Evolutionary conservation across 2,888 invertebrate genomes (phyloP).

Genomic region (Sipunculus nudus): DNA sequence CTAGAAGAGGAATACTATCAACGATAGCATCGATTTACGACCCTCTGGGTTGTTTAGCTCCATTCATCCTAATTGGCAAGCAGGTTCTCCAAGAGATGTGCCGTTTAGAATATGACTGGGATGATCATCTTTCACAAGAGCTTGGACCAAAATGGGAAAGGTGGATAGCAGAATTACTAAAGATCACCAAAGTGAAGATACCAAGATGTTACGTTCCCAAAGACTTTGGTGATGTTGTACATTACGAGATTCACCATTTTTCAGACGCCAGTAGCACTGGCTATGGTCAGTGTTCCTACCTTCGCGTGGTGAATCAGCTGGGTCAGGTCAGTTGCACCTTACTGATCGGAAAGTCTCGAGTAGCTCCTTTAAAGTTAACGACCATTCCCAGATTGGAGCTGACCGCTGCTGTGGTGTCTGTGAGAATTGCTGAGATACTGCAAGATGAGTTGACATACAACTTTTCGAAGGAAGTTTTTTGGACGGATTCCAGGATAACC

Average conservation of each 20-base stretch:
- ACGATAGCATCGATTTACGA: too few relatives aligned
- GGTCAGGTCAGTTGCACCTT: not conserved
- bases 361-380: not conserved
- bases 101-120: too few relatives aligned
- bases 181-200: too few relatives aligned
- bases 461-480: not conserved
- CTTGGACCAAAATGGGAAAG: too few relatives aligned
- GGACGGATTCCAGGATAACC: not conserved
- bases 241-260: conserved; percentile 3
- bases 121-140: too few relatives aligned
- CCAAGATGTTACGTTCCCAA: too few relatives aligned
- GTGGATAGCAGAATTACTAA: too few relatives aligned
- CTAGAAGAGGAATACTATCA: too few relatives aligned
- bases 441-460: not conserved
- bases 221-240: not conserved
- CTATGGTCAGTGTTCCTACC: conserved; percentile 2
- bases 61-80: too few relatives aligned
- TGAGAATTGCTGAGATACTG: not conserved
- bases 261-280: conserved; percentile 6
- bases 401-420: conserved; percentile 5
- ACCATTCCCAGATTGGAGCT: conserved; percentile 7
- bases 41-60: too few relatives aligned
- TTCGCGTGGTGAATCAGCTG: not conserved
- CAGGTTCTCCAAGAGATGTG: too few relatives aligned
- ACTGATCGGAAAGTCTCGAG: conserved; percentile 2